Base-by-base conservation (phyloP, 1,140 invertebrate genomes). In the Nephotettix cincticeps region DNA sequence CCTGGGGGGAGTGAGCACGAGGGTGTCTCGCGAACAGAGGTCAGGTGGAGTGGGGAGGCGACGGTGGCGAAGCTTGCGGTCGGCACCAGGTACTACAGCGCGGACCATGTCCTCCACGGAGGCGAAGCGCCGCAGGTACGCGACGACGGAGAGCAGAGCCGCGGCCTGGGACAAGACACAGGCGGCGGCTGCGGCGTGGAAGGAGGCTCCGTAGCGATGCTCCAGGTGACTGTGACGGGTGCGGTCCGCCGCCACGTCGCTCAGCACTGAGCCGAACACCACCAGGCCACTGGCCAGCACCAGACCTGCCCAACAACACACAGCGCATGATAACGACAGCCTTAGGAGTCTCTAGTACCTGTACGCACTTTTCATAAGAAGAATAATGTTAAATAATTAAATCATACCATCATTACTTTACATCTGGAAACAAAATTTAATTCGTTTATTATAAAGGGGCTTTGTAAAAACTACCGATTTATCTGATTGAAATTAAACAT, bases 201-300 rank as follows among this genome's bases (percentile, higher is more conserved):
- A 89, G 69, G 88, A 89, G 88, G 88, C 90, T 47, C 89, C 90
- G 78, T 91, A 91, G 25, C 84, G 83, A 79, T 88, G 88, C 70
- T 86, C 83, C 72, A 85, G 86, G 64, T 81, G 71, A 40, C 66
- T 61, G 43, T 51, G 63, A 65, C 81, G 71, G 40, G 64, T 61
- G 43, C 68, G 69, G 71, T 87, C 86, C 70, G 84, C 75, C 58
- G 84, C 83, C 19, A 86, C 86, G 72, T 89, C 87, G 17, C 86
- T 87, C 51, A 89, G 81, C n/a, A 86, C 85, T 11, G 87, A 87
- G 1, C 85, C 87, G 72, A 89, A 85, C 32, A 88, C 83, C 74
- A 89, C 84, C 69, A 89, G 78, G 23, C 87, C 87, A 47, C 86
- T 84, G 6, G 87, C 88, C 27, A 89, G 79, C 1, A 86, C 85